Evolutionary conservation across 2,888 invertebrate genomes (phyloP).

Genomic region (Meloe dianella): DNA sequence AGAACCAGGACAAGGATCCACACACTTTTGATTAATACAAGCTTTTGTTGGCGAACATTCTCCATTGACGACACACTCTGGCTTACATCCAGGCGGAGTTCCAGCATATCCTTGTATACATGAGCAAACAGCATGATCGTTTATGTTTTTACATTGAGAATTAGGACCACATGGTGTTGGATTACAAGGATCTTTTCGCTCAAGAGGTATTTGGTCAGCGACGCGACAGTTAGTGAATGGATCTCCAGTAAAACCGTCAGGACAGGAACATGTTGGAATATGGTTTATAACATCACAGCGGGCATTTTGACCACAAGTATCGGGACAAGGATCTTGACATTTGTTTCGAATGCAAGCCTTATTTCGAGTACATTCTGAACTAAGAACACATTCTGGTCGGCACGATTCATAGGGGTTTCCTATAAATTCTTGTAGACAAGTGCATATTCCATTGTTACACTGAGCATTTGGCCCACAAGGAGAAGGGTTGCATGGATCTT

Average conservation of each 20-base stretch:
- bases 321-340: constrained; percentile 73
- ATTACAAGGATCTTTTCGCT: constrained; percentile 57
- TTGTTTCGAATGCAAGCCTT: constrained; percentile 72
- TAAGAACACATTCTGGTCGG: constrained; percentile 73
- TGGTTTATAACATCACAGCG: constrained; percentile 76
- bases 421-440: constrained; percentile 67
- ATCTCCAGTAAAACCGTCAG: constrained; percentile 72
- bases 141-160: constrained; percentile 62
- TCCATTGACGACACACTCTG: constrained; percentile 62
- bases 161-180: constrained; percentile 65
- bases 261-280: constrained; percentile 74
- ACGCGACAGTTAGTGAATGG: constrained; percentile 51
- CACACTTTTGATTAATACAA: constrained; percentile 64
- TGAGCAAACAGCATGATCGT: constrained; percentile 62
- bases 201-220: constrained; percentile 43
- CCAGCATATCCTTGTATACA: constrained; percentile 63
- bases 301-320: constrained; percentile 73
- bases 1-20: constrained; percentile 65
- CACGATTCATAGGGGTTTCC: constrained; percentile 74
- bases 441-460: constrained; percentile 69
- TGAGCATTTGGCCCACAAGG: constrained; percentile 79
- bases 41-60: constrained; percentile 63
- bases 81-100: constrained; percentile 64
- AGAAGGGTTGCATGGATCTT: constrained; percentile 71
- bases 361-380: constrained; percentile 69